Evolutionary conservation across 2,113 vertebrate genomes (phyloP).

Genomic region (Daboia siamensis): DNA sequence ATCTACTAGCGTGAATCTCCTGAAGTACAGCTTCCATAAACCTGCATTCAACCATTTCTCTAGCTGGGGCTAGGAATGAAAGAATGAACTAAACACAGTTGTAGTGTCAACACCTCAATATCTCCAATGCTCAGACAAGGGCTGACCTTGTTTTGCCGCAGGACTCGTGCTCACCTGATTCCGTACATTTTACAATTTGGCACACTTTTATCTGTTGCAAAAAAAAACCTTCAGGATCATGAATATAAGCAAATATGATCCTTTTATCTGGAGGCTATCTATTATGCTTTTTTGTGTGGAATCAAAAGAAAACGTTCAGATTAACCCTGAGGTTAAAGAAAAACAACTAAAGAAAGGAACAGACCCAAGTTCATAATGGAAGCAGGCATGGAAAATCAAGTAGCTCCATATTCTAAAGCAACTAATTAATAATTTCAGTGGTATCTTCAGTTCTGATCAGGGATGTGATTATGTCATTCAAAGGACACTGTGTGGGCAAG

Average conservation of each 20-base stretch:
- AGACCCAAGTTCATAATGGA: neutral
- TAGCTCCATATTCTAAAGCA: neutral
- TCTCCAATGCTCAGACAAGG: neutral
- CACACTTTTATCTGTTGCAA: neutral
- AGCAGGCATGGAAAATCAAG: neutral
- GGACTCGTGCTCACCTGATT: neutral
- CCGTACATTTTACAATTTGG: neutral
- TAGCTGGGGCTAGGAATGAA: neutral
- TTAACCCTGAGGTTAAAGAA: neutral
- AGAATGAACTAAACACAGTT: neutral
- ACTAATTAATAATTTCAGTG: neutral
- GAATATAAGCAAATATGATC: neutral
- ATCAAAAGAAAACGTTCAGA: neutral
- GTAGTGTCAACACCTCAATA: neutral
- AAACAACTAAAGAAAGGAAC: neutral
- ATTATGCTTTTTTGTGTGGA: neutral
- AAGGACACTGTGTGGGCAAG: constrained; percentile 38
- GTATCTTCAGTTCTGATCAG: neutral
- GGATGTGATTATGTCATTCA: neutral
- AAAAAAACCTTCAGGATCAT: neutral
- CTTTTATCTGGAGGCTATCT: neutral
- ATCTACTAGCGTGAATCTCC: neutral
- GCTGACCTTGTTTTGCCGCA: neutral
- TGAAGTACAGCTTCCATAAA: neutral
- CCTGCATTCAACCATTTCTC: neutral